Percentiles rank a stretch among this genome's conserved stretches.
Conservation (phyloP, 2,797 vertebrate species). For the Ctenosaura bakeri region DNA sequence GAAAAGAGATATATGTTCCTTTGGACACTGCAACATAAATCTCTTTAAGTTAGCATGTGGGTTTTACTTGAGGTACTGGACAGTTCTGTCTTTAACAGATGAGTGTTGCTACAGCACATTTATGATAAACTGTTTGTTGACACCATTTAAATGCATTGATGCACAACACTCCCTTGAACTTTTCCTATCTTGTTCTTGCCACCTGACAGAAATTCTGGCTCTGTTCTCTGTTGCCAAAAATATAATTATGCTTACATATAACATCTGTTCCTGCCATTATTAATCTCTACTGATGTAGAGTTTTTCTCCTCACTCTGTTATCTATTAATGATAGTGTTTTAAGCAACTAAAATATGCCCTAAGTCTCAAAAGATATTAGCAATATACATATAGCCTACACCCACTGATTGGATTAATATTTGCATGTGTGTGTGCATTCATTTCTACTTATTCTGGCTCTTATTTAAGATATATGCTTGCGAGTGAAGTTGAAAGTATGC, state of each 20-base stretch:
- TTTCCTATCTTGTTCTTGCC: conserved; percentile 10
- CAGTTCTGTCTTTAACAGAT: neutral
- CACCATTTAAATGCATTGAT: conserved; percentile 6
- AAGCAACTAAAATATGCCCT: neutral
- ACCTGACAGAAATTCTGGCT: conserved; percentile 29
- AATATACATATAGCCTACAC: neutral
- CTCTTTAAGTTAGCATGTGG: neutral
- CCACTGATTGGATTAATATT: neutral
- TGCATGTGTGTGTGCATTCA: neutral
- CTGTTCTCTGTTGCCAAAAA: conserved; percentile 21
- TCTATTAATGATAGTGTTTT: neutral
- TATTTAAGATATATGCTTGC: neutral
- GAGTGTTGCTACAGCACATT: neutral
- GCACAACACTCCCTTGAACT: conserved; percentile 1
- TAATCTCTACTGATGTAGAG: neutral
- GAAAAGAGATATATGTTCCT: neutral
- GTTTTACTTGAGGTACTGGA: conserved; percentile 5
- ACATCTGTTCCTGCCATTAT: conserved; percentile 21
- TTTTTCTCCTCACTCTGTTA: neutral
- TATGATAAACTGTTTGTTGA: conserved; percentile 5
- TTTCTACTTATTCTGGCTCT: neutral
- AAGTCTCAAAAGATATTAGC: neutral
- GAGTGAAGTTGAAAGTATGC: neutral
- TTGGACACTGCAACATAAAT: neutral
- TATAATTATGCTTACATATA: conserved; percentile 7